Base-by-base conservation (phyloP, 2,797 vertebrate genomes). In the Gymnoscopelus braueri region DNA sequence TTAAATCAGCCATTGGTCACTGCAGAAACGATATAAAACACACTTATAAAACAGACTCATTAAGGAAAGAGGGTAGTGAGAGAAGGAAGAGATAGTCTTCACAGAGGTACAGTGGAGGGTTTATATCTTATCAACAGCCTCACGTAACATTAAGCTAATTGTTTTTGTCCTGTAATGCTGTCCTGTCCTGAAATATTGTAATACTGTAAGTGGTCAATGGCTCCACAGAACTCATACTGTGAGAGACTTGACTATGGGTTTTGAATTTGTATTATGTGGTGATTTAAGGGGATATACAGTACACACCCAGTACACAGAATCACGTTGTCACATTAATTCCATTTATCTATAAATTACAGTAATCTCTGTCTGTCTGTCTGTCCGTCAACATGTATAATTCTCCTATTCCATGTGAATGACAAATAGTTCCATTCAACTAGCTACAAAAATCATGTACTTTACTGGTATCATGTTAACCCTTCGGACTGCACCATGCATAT, bases 31-130 rank as follows among this genome's bases (percentile, higher is more conserved):
- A 54, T 59, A 71, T 83, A 72, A 88, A 87, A 70, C 60, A 51
- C 59, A 60, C 58, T 71, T 67, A 71, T 78, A 74, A 88, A 87
- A 70, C 63, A 55, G 60, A 62, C 60, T 72, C 67, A 71, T 78
- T 84, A 74, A 79, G 69, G 58, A 62, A 56, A 24, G 53, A 12
- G 24, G 15, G 49, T 12, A 24, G n/a, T 58, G 10, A 51, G 3
- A 24, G 24, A 29, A 12, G 11, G 4, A 60, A 26, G 19, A 48
- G 19, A 4, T 15, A 11, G 61, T 57, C 55, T 57, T 9, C 6
- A 24, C 23, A 55, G n/a, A 24, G n/a, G 15, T 23, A 10, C 15
- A 3, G 12, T 29, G 11, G 11, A 32, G 29, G 26, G 14, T 5
- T 51, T 51, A 13, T n/a, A 51, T 15, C 19, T 8, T 7, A 51